A percentile compares a stretch with the other conserved stretches of the same genome.
phyloP scores from a whole-genome alignment of 2,113 vertebrate species.

The Pheucticus melanocephalus region DNA sequence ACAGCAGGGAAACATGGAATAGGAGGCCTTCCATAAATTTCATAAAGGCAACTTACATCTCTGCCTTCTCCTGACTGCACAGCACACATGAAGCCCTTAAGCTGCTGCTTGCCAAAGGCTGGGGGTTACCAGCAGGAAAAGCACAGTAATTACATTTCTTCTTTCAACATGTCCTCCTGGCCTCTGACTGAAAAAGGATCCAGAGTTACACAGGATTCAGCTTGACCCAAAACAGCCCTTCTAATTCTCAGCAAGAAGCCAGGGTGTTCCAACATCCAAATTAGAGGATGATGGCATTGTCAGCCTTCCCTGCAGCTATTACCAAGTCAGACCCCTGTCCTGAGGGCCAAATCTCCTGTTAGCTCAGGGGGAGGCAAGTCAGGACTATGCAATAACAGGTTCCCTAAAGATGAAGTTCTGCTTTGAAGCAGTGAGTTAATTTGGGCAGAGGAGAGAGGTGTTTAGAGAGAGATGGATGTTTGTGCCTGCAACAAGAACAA shows the following conservation, averaged over 20 bases:
- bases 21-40: not conserved
- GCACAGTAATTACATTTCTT: not conserved
- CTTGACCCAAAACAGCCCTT: not conserved
- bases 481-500: conserved; percentile 38
- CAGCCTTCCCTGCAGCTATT: not conserved
- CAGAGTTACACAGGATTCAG: not conserved
- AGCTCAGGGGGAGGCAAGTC: not conserved
- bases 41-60: not conserved
- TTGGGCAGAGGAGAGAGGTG: not conserved
- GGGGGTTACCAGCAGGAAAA: not conserved
- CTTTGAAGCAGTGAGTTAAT: conserved; percentile 11
- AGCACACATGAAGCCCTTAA: not conserved
- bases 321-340: not conserved
- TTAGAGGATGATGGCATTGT: not conserved
- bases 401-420: not conserved
- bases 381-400: not conserved
- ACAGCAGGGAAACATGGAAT: not conserved
- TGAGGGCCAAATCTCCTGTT: not conserved
- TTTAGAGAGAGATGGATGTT: conserved; percentile 34
- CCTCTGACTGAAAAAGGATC: not conserved
- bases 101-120: not conserved
- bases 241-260: not conserved
- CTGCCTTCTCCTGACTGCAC: not conserved
- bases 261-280: not conserved
- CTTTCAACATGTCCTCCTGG: not conserved